phyloP scores from a whole-genome alignment of 2,888 invertebrate species.

The Petrolisthes cinctipes region DNA sequence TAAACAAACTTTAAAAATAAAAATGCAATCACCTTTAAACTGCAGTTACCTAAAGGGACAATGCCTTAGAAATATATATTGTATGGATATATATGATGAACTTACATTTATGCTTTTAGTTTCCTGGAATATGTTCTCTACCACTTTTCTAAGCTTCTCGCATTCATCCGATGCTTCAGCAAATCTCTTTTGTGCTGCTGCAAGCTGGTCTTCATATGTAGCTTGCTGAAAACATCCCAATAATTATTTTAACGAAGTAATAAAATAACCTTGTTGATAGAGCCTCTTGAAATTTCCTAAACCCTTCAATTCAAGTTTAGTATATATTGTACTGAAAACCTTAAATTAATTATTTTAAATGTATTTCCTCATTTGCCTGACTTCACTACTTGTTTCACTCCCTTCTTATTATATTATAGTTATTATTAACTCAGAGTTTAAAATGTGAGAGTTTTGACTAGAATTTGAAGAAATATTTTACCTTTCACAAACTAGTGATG shows the following conservation, averaged over 20 bases:
- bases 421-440: too few species aligned
- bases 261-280: neutral
- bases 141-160: slow-evolving; percentile 1
- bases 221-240: slow-evolving; percentile 1
- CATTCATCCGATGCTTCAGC: neutral
- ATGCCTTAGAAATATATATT: neutral
- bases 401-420: too few species aligned
- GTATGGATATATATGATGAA: neutral
- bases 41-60: neutral
- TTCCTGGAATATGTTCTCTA: neutral
- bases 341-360: too few species aligned
- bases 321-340: too few species aligned
- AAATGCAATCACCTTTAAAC: neutral
- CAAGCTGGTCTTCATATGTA: neutral
- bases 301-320: too few species aligned
- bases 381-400: too few species aligned
- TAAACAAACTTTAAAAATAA: neutral
- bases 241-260: neutral
- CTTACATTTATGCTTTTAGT: slow-evolving; percentile 20
- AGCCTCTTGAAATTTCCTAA: neutral
- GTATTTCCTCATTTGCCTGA: too few species aligned
- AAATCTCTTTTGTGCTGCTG: neutral
- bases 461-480: too few species aligned
- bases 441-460: too few species aligned
- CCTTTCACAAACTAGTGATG: too few species aligned